Base-by-base conservation (phyloP, 2,113 vertebrate genomes). In the Capreolus pygargus region DNA sequence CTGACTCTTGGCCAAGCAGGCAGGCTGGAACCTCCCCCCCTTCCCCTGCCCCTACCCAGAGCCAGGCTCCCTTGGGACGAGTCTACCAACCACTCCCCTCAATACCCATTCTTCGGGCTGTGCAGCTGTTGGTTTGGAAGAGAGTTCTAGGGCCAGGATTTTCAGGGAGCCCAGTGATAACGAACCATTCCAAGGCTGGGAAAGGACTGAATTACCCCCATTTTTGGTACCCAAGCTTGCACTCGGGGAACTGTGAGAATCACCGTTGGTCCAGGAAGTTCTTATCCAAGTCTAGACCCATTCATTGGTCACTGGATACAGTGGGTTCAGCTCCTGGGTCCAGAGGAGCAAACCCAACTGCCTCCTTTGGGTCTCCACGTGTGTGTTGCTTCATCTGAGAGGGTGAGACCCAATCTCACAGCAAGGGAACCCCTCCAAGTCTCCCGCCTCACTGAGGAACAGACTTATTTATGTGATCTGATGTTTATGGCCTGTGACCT, bases 101-200 rank as follows among this genome's bases (percentile, higher is more conserved):
- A 33, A 2, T 14, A 23, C 14, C 15, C 1, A 0, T 0, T 8
- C 25, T 58, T 7, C 28, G 19, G 0, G 0, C n/a, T 0, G 55
- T n/a, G 39, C 6, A 4, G n/a, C 27, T 17, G 15, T 7, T 12
- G 64, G n/a, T 81, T 55, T 78, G 54, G 76, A 30, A 86, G 70
- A 50, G 8, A 36, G 33, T 1, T 2, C 17, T 23, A 27, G 30
- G 19, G 67, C 6, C 6, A 1, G 16, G 36, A n/a, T 55, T 88
- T 85, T 45, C 33, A 36, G 81, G 86, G 76, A 47, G 36, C 33
- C 15, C 0, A 5, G 76, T 78, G 83, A 55, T 60, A 58, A 7
- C 0, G 25, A 58, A 43, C 23, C 27, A 6, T 57, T 39, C n/a
- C 11, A 2, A 25, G 57, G 55, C 5, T 0, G 0, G 27, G 30